Percentiles rank a stretch among this genome's conserved stretches.
Conservation (phyloP, 2,797 vertebrate species). For the Melopsittacus undulatus region DNA sequence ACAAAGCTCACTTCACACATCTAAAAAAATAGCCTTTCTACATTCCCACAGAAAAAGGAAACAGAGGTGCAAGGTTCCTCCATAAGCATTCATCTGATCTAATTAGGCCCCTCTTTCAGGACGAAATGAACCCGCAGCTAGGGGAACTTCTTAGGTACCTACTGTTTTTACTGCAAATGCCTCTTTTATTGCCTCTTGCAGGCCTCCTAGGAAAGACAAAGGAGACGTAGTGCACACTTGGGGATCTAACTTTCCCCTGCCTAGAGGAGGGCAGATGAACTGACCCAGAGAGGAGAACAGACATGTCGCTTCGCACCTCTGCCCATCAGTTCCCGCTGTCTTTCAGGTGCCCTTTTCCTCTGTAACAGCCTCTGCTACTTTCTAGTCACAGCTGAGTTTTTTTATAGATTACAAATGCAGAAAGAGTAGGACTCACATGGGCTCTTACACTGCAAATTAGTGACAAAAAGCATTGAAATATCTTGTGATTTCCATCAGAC, state of each 20-base stretch:
- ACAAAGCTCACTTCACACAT: slow-evolving; percentile 1
- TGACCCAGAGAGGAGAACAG: neutral
- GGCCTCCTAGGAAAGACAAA: neutral
- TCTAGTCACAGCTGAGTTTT: neutral
- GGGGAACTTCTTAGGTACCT: neutral
- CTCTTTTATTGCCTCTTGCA: neutral
- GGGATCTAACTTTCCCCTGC: neutral
- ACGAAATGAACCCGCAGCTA: neutral
- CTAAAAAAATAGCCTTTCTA: neutral
- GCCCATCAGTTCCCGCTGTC: neutral
- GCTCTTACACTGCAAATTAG: slow-evolving; percentile 5
- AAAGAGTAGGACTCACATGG: neutral
- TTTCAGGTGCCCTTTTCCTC: neutral
- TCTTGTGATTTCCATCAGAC: neutral
- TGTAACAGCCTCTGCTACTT: neutral
- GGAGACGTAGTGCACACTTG: neutral
- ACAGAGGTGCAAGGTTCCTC: neutral
- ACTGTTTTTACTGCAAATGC: neutral
- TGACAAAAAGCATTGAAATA: slow-evolving; percentile 25
- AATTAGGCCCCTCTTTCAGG: neutral
- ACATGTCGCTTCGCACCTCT: neutral
- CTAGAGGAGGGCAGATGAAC: slow-evolving; percentile 1
- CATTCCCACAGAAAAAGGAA: neutral
- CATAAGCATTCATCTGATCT: neutral
- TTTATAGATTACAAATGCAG: slow-evolving; percentile 8